Evolutionary conservation across 2,797 vertebrate species (phyloP), one percentile per base, ranked within the genome.

Genomic region (Muscicapa comitata): DNA sequence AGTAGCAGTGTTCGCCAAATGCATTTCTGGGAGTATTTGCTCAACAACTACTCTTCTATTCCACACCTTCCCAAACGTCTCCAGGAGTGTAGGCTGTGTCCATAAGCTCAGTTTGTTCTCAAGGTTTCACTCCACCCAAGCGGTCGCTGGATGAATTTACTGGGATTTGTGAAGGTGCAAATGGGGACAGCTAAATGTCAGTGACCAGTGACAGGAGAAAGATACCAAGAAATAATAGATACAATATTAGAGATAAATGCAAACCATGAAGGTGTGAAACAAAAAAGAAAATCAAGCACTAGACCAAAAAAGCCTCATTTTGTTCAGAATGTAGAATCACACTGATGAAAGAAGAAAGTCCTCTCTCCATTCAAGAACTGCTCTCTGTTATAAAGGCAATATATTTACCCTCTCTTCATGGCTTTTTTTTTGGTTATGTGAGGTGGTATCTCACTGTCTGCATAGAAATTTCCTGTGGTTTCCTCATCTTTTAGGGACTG

Each of bases 1-100:
- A 96, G 81, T n/a, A 86, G 43, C 14, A 74, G 76, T 43, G 62
- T 91, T 88, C 95, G 94, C 88, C 90, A 97, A 94, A 95, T 65
- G 26, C 0, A 0, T 86, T 94, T 87, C 93, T 73, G 88, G 68
- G 59, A 71, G 62, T 76, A 94, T 94, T 81, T 94, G 76, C 78
- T 87, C 73, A 66, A 88, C 13, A 1, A 24, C 45, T 79, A 42
- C 66, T 37, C 43, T 50, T 86, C 43, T 62, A 15, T 79, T 88
- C 92, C 66, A 76, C 82, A 87, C 93, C 91, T 91, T 90, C 55
- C 57, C 79, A 93, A 94, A 68, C 0, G 1, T 88, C 50, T 91
- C 42, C 62, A 78, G 58, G 38, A 93, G 72, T 1, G 9, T 67
- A 84, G 71, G 80, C 65, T 93, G 61, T 11, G 6, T 75, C 93